Evolutionary conservation across 2,113 vertebrate genomes (phyloP), one percentile per base, ranked within the genome.

Genomic region (Scomber japonicus): DNA sequence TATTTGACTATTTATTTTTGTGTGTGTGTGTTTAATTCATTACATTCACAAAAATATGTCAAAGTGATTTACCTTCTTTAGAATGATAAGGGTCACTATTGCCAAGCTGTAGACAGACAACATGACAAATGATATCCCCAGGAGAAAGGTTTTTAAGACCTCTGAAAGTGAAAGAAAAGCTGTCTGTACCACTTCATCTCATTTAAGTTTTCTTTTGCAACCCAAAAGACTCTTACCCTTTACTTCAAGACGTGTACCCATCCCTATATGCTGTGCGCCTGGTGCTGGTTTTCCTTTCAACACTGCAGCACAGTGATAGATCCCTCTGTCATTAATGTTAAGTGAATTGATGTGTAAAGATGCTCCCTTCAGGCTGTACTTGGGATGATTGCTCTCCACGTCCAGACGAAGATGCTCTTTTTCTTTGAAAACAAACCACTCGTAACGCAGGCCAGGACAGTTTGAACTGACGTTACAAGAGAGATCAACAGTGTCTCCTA

Each of bases 271-370:
- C 14, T 83, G 89, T 12, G 4, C 6, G 7, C 66, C 62, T 0
- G 2, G 10, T 13, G 0, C 2, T 1, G 4, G 5, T 2, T 0
- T 0, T 12, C 10, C 27, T 1, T 0, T 0, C 0, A 19, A 1
- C 8, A n/a, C 24, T n/a, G 51, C 74, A 9, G 86, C 93, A 82
- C 94, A 95, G 84, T 87, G 13, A 80, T 95, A 95, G 54, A 93
- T 80, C 53, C 93, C 94, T 3, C 90, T 94, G 85, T 95, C 94
- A 0, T 82, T 82, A 0, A 0, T 2, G 2, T 66, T 6, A 15
- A 91, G 77, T 14, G 78, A 65, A 0, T 11, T 45, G 50, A 95
- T 91, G 4, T 24, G 13, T 44, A 95, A 85, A 54, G 40, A 64
- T 1, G 2, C 15, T 24, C 5, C n/a, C 0, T 67, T 0, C 31